Evolutionary conservation across 2,113 vertebrate species (phyloP).

Genomic region (Melospiza melodia): DNA sequence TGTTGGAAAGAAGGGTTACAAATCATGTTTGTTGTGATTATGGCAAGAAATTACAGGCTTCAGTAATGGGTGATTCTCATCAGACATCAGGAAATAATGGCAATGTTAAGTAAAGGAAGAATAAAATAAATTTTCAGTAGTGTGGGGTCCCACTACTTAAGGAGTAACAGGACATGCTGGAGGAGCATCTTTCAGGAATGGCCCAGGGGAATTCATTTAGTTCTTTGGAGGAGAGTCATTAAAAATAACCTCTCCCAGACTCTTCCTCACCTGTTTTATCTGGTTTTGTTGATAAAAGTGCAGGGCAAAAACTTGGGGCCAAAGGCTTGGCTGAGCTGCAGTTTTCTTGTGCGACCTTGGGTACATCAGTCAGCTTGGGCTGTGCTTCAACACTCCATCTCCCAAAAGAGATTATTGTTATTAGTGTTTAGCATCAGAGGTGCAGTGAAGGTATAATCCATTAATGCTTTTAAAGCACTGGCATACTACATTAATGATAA

Average conservation of each 20-base stretch:
- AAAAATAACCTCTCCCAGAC: neutral
- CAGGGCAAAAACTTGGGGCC: neutral
- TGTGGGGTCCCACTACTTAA: neutral
- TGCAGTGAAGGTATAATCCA: slow-evolving; percentile 4
- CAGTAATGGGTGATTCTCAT: neutral
- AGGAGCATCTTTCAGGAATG: neutral
- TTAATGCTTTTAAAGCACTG: slow-evolving; percentile 17
- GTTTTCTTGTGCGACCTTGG: neutral
- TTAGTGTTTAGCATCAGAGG: slow-evolving; percentile 4
- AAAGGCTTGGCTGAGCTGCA: neutral
- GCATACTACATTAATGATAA: slow-evolving; percentile 26
- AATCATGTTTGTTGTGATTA: neutral
- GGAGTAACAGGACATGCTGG: neutral
- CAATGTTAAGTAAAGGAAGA: rapidly evolving
- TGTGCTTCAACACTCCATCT: neutral
- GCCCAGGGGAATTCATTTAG: neutral
- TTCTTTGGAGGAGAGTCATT: neutral
- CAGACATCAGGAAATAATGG: neutral
- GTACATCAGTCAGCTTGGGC: neutral
- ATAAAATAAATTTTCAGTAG: neutral
- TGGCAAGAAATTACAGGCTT: neutral
- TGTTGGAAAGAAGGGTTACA: neutral
- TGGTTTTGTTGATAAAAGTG: neutral
- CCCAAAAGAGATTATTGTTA: neutral
- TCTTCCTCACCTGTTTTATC: neutral